Evolutionary conservation across 2,113 vertebrate species (phyloP).

Genomic region (Dolichotis patagonum): DNA sequence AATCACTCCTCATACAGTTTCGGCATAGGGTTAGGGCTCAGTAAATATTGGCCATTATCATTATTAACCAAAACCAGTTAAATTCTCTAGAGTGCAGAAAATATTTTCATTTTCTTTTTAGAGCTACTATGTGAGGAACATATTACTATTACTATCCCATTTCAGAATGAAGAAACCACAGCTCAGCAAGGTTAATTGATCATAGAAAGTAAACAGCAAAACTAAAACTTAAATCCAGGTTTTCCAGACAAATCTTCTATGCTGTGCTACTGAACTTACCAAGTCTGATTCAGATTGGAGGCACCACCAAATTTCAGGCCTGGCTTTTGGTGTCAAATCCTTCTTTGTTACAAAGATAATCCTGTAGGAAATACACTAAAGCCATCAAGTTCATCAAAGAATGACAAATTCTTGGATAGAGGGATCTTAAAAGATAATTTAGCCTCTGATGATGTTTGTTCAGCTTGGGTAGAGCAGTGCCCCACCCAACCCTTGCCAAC

Average conservation of each 20-base stretch:
- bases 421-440: not conserved
- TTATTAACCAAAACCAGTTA: not conserved
- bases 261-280: not conserved
- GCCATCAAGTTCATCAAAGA: not conserved
- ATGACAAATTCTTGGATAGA: not conserved
- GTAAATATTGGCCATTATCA: not conserved
- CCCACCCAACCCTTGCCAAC: not conserved
- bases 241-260: not conserved
- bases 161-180: not conserved
- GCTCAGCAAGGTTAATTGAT: not conserved
- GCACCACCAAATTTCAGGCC: not conserved
- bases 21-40: not conserved
- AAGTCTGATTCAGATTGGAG: not conserved
- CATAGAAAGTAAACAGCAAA: not conserved
- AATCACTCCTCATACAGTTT: not conserved
- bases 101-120: slow-evolving; percentile 29
- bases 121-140: not conserved
- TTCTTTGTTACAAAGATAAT: not conserved
- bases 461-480: too few species aligned
- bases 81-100: not conserved
- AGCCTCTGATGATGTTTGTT: slow-evolving; percentile 16
- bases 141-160: not conserved
- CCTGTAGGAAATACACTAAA: not conserved
- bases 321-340: not conserved
- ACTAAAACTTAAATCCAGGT: not conserved